These are phyloP conservation scores for Hemicentrotus pulcherrimus DNA, from an alignment of 35 echinoderm and acorn worm species.

Conservation along the genomic window DNA sequence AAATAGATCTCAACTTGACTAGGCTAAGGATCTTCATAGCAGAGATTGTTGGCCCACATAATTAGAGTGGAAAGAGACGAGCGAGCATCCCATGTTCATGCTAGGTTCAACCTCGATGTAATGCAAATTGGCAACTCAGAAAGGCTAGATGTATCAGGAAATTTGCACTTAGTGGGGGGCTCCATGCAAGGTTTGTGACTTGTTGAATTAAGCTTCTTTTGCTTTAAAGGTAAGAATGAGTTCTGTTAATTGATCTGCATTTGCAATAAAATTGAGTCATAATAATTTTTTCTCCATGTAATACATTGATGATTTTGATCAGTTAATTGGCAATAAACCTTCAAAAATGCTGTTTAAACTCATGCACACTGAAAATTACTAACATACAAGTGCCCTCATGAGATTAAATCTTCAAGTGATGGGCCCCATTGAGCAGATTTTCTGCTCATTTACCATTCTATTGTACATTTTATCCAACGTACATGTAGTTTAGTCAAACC, in stretches of 20 bases:
- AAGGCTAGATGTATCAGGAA: conserved; percentile 1
- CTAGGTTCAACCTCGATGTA: neutral
- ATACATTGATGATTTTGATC: neutral
- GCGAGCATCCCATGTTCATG: neutral
- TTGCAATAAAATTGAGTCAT: neutral
- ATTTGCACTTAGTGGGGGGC: neutral
- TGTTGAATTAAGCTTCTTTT: neutral
- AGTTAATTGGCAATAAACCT: too few relatives aligned
- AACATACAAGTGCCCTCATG: too few relatives aligned
- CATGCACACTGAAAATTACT: too few relatives aligned
- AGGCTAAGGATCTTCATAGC: neutral
- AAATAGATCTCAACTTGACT: neutral
- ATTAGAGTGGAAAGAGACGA: neutral
- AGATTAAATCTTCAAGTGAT: too few relatives aligned
- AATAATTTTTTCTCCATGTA: neutral
- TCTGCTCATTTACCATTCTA: too few relatives aligned
- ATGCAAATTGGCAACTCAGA: neutral
- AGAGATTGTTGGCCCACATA: neutral
- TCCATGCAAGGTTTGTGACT: neutral
- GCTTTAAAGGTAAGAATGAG: neutral
- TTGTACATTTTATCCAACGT: too few relatives aligned
- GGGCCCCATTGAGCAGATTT: too few relatives aligned
- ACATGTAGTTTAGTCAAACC: too few relatives aligned
- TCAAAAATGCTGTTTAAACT: too few relatives aligned
- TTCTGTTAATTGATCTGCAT: neutral